phyloP scores from a whole-genome alignment of 2,888 invertebrate species.

The Lumbricus terrestris region DNA sequence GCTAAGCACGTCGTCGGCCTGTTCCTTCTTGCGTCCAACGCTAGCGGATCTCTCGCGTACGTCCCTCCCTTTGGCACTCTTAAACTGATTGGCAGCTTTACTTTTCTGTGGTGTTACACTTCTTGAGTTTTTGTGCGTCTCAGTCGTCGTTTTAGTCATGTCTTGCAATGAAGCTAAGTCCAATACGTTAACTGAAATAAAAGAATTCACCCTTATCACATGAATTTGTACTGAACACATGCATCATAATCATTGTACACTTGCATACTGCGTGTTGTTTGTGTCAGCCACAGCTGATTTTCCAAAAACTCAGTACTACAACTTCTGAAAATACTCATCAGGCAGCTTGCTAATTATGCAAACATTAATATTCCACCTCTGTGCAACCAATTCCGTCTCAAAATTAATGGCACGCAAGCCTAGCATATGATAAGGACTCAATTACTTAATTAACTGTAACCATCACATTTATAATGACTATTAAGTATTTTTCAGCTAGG shows the following conservation, averaged over 20 bases:
- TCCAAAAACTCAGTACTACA: neutral
- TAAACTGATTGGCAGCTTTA: neutral
- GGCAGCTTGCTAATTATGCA: neutral
- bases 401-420: neutral
- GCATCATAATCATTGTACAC: neutral
- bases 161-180: slow-evolving; percentile 30
- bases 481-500: neutral
- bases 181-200: slow-evolving; percentile 33
- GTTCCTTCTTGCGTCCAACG: neutral
- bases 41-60: neutral
- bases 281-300: neutral
- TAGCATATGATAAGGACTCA: neutral
- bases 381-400: neutral
- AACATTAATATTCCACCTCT: neutral
- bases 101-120: neutral
- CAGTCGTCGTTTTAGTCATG: neutral
- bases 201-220: neutral
- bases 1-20: slow-evolving; percentile 41
- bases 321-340: neutral
- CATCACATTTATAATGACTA: neutral
- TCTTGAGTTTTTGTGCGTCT: neutral
- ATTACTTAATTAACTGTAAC: too few relatives aligned
- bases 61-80: neutral
- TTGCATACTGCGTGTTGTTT: neutral
- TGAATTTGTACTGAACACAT: neutral